Percentiles rank a stretch among this genome's conserved stretches.
Conservation (phyloP, 2,113 vertebrate species). For the Mohoua ochrocephala region DNA sequence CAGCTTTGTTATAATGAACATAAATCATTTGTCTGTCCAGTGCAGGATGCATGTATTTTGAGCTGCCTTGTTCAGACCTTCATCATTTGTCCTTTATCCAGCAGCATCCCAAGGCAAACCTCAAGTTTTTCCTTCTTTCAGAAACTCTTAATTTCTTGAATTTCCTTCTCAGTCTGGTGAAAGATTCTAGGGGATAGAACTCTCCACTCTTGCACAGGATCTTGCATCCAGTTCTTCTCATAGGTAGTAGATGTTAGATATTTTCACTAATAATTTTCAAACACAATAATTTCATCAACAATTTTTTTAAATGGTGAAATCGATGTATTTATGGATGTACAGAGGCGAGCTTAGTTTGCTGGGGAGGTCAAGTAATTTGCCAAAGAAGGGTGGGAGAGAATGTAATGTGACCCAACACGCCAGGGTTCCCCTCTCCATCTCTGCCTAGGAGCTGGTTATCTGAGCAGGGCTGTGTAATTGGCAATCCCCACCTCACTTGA, state of each 20-base stretch:
- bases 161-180: not conserved
- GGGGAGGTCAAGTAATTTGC: not conserved
- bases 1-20: not conserved
- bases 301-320: not conserved
- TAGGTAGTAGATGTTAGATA: not conserved
- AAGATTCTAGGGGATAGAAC: not conserved
- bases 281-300: not conserved
- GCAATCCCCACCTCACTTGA: not conserved
- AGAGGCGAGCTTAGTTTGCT: not conserved
- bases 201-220: not conserved
- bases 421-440: not conserved
- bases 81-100: not conserved
- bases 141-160: not conserved
- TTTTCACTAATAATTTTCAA: not conserved
- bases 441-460: not conserved
- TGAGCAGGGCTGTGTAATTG: not conserved
- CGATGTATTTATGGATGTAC: not conserved
- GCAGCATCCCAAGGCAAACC: not conserved
- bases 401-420: not conserved
- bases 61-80: not conserved
- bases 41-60: not conserved
- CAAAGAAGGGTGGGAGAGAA: not conserved
- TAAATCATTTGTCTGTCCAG: not conserved
- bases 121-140: not conserved
- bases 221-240: not conserved